Conservation (phyloP, 2,888 invertebrate genomes). For the Argyresthia goedartella region DNA sequence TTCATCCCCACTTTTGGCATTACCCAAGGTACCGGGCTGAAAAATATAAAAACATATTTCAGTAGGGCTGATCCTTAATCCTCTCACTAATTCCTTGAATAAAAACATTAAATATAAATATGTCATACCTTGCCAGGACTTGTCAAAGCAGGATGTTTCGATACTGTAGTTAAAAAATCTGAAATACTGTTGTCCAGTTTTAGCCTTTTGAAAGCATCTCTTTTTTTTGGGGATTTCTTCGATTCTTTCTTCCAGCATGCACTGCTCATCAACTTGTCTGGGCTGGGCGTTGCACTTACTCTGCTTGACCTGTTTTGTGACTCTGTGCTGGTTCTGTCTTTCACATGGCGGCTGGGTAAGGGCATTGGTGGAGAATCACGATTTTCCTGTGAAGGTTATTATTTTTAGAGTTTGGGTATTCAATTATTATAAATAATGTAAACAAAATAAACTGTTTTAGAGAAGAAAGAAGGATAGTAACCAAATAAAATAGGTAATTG, state of each 20-base stretch:
- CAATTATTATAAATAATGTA: too few relatives aligned
- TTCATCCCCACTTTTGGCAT: constrained; percentile 26
- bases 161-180: constrained; percentile 26
- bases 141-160: constrained; percentile 28
- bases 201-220: constrained; percentile 32
- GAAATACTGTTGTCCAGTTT: constrained; percentile 32
- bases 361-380: background rate
- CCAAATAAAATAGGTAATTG: too few relatives aligned
- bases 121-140: constrained; percentile 23
- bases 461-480: too few relatives aligned
- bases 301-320: constrained; percentile 22
- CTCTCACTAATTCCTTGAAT: too few relatives aligned
- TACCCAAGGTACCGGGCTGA: background rate
- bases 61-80: too few relatives aligned
- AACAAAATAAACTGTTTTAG: too few relatives aligned
- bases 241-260: constrained; percentile 26
- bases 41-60: too few relatives aligned
- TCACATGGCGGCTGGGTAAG: background rate
- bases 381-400: constrained; percentile 2
- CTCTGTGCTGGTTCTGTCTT: constrained; percentile 8
- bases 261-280: constrained; percentile 20
- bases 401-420: too few relatives aligned
- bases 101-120: background rate
- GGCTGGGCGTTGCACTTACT: constrained; percentile 29
- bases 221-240: constrained; percentile 20